These are phyloP conservation scores for Cetoscarus ocellatus DNA, from an alignment of 2,797 vertebrate species.

Conservation along the genomic window DNA sequence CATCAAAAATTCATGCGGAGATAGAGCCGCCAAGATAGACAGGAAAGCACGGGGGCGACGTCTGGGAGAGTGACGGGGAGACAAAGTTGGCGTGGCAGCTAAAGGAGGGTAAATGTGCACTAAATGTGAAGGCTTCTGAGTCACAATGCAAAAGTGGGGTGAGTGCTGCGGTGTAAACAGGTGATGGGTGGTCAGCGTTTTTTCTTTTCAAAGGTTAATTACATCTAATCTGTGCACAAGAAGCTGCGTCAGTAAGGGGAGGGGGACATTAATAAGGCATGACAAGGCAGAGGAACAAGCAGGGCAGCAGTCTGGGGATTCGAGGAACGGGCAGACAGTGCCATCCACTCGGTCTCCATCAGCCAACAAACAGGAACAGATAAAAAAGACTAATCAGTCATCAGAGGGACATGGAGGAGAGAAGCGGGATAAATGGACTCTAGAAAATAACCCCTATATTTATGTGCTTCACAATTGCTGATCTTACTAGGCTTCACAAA, in stretches of 20 bases:
- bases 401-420: conserved; percentile 40
- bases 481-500: conserved; percentile 41
- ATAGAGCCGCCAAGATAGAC: conserved; percentile 41
- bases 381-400: conserved; percentile 74
- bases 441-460: conserved; percentile 19
- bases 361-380: conserved; percentile 64
- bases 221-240: conserved; percentile 78
- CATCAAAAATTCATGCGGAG: conserved; percentile 62
- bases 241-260: conserved; percentile 55
- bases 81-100: conserved; percentile 33
- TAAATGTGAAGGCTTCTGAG: conserved; percentile 7
- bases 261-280: conserved; percentile 79
- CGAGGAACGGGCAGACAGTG: conserved; percentile 54
- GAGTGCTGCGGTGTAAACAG: conserved; percentile 61
- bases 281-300: conserved; percentile 68
- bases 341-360: conserved; percentile 50
- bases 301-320: conserved; percentile 56
- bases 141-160: conserved; percentile 12
- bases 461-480: conserved; percentile 34
- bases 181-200: conserved; percentile 63
- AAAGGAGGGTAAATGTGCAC: conserved; percentile 17
- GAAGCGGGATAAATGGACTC: conserved; percentile 15
- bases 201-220: conserved; percentile 83
- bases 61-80: conserved; percentile 31
- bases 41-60: conserved; percentile 10